Evolutionary conservation across 2,888 invertebrate genomes (phyloP).

Genomic region (Palloptera scutellata): DNA sequence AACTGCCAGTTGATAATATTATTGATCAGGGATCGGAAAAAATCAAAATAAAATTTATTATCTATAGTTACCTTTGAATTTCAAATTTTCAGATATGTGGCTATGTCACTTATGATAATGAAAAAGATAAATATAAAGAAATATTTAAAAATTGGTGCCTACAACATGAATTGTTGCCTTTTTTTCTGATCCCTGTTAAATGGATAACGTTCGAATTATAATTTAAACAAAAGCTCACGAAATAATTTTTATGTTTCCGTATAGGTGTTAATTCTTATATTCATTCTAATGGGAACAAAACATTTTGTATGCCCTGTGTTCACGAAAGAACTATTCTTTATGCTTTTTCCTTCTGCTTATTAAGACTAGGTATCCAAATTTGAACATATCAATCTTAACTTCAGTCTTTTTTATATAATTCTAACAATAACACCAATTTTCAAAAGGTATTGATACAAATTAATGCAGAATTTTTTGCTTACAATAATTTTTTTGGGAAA

Average conservation of each 20-base stretch:
- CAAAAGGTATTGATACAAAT: conserved; percentile 21
- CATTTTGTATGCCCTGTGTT: not conserved
- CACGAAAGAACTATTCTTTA: conserved; percentile 2
- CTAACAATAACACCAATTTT: conserved; percentile 51
- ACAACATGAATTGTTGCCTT: too few species aligned
- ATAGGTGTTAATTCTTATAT: conserved; percentile 10
- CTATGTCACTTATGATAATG: too few species aligned
- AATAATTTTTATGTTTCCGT: not conserved
- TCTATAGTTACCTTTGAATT: too few species aligned
- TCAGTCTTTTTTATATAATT: conserved; percentile 59
- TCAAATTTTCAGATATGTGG: too few species aligned
- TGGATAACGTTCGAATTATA: too few species aligned
- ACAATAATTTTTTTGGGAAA: conserved; percentile 3
- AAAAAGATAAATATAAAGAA: too few species aligned
- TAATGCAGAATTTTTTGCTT: conserved; percentile 8
- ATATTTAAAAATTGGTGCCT: too few species aligned
- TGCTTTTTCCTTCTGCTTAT: not conserved
- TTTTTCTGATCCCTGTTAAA: too few species aligned
- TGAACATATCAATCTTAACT: conserved; percentile 25
- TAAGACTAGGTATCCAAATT: conserved; percentile 16
- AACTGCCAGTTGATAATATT: too few species aligned
- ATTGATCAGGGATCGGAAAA: too few species aligned
- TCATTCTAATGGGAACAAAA: not conserved
- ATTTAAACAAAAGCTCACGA: not conserved
- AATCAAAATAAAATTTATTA: too few species aligned